Base-by-base conservation (phyloP, 1,140 invertebrate species). In the Scaptodrosophila lebanonensis region DNA sequence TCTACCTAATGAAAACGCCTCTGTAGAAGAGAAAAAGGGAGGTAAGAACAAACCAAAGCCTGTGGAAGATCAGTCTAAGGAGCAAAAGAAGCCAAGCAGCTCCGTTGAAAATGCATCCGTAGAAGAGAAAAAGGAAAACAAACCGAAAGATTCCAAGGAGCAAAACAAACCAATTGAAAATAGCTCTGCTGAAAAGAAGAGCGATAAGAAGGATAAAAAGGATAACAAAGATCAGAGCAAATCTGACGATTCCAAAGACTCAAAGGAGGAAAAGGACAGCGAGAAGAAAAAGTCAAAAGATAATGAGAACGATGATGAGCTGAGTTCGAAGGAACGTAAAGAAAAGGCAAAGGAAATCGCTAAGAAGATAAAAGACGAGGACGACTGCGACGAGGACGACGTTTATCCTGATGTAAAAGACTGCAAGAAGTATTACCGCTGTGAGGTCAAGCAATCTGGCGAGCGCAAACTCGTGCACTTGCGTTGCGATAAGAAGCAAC, bases 371-470 rank as follows among this genome's bases (percentile, higher is more conserved):
- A 85, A 72, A 45, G 65, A 82, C n/a, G 60, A 68, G 4, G 62
- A 69, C 3, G 75, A 83, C 11, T 85, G 83, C 47, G 60, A 83
- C 16, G 73, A 85, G 30, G 73, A 83, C 7, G 83, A 85, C 17
- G 30, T 66, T 7, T 79, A 65, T 29, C 73, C 83, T 3, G 83
- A 85, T 67, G 66, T 67, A 9, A 57, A 48, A 12, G 83, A 85
- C 29, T 85, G 83, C 29, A 62, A 59, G 27, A 85, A 85, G 22
- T 85, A 72, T 40, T 85, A 83, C 48, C 76, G 75, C 33, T 82
- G 75, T 30, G 69, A 82, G 11, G 36, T 67, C 7, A 82, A 82
- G 42, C 58, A 58, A 15, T 83, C 76, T 3, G 76, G 69, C 22
- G 75, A 75, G 33, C 75, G 63, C 20, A 75, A 66, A 58, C 54